Evolutionary conservation across 2,888 invertebrate species (phyloP).

Genomic region (Pollenia griseotomentosa): DNA sequence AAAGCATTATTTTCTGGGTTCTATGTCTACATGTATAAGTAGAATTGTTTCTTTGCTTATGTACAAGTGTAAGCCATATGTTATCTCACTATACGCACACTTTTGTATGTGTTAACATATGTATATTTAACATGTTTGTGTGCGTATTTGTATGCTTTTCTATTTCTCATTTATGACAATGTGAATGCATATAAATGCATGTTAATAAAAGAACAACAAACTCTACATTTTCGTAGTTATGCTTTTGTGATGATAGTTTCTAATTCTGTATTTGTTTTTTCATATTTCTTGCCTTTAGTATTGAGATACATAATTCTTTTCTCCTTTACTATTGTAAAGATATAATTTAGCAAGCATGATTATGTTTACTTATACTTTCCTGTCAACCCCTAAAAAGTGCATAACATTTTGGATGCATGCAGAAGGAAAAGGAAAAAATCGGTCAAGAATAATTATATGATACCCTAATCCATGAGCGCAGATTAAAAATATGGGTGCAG

Average conservation of each 20-base stretch:
- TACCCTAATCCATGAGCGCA: no score
- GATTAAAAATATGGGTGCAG: no score
- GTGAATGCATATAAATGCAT: slow-evolving; percentile 36
- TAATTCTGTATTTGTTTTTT: slow-evolving; percentile 37
- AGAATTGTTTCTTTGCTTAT: background rate
- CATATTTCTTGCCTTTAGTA: background rate
- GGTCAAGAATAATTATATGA: no score
- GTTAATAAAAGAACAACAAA: slow-evolving; percentile 55
- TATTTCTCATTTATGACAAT: slow-evolving; percentile 33
- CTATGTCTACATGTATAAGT: background rate
- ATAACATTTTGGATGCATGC: background rate
- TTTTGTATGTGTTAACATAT: background rate
- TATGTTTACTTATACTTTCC: background rate
- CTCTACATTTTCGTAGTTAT: slow-evolving; percentile 57
- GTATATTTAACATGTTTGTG: background rate
- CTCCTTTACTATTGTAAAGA: slow-evolving; percentile 3
- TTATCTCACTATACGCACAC: background rate
- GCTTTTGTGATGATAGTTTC: slow-evolving; percentile 40
- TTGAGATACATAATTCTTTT: background rate
- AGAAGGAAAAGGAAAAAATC: background rate
- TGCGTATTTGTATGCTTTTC: slow-evolving; percentile 20
- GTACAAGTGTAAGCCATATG: slow-evolving; percentile 33
- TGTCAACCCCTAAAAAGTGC: background rate
- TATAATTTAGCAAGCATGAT: slow-evolving; percentile 37
- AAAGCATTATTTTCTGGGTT: background rate